phyloP scores from a whole-genome alignment of 2,797 vertebrate genomes.

The Sparus aurata region DNA sequence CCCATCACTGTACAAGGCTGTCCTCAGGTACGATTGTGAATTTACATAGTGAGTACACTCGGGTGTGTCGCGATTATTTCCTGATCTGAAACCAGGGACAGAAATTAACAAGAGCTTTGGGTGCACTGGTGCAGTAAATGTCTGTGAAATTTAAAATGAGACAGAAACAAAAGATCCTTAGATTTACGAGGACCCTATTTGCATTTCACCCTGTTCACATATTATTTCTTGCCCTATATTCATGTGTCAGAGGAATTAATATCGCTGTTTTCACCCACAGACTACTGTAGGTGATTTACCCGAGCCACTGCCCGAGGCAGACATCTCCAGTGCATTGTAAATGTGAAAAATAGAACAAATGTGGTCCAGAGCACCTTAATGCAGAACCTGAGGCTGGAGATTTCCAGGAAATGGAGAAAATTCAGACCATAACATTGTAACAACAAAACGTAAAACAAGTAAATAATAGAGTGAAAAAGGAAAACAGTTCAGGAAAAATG shows the following conservation, averaged over 20 bases:
- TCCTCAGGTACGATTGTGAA: constrained; percentile 87
- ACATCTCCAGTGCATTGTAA: constrained; percentile 7
- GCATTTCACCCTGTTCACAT: neutral
- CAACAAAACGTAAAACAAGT: neutral
- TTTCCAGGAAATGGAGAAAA: neutral
- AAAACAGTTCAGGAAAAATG: neutral
- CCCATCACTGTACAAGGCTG: constrained; percentile 91
- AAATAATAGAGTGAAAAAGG: neutral
- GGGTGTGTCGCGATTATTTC: neutral
- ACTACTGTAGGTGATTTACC: constrained; percentile 26
- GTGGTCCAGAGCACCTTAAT: constrained; percentile 24
- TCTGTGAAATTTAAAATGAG: neutral
- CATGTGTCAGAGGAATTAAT: constrained; percentile 10
- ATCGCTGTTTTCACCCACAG: constrained; percentile 5
- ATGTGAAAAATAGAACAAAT: constrained; percentile 22
- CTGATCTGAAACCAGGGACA: neutral
- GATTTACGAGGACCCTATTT: neutral
- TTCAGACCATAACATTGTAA: neutral
- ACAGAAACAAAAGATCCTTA: no score
- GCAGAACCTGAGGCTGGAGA: constrained; percentile 15
- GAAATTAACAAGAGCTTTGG: neutral
- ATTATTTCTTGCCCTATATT: constrained; percentile 12
- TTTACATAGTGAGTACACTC: constrained; percentile 35
- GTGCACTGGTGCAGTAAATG: neutral
- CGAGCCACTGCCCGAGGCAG: neutral